Evolutionary conservation across 2,797 vertebrate species (phyloP), one percentile per base, ranked within the genome.

Genomic region (Oryzias sinensis): DNA sequence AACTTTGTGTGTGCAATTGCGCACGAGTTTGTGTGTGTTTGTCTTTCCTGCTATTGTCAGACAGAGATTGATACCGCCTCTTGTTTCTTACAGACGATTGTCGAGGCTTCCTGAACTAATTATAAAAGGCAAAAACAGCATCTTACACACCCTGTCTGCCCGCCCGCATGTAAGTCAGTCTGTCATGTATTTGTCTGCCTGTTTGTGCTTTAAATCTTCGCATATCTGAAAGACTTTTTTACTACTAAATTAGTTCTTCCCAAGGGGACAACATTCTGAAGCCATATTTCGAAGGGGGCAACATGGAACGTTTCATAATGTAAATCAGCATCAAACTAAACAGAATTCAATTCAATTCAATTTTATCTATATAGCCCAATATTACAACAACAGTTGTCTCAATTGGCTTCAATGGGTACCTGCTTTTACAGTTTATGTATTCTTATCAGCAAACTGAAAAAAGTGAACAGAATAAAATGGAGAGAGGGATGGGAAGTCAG

Each of bases 21-120:
- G 22, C 52, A 33, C 33, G 3, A 11, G 33, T 33, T 49, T 66
- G 64, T 74, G 70, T 70, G 72, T 74, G 77, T 93, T 86, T 92
- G 92, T 89, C 93, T 94, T 98, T 98, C 97, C 97, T 95, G 91
- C 93, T 94, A 97, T 98, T 98, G 97, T 98, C 94, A 94, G 89
- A 53, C 80, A 48, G 88, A 95, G 94, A 97, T 95, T 96, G 95
- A 97, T 97, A 95, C 93, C 92, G 89, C 90, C 93, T 93, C 94
- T 96, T 93, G 93, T 97, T 96, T 94, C 95, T 93, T 93, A 95
- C 93, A 89, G 93, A 93, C 94, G 88, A 98, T 98, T 97, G 96
- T 98, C 93, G 92, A 93, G 87, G 92, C 94, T 98, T 98, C 96
- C 96, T 94, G 96, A 93, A 95, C 93, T 95, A 91, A 96, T 96